Percentiles rank a stretch among this genome's conserved stretches.
Evolutionary conservation across 2,797 vertebrate genomes (phyloP).

Genomic region (Mycteria americana): DNA sequence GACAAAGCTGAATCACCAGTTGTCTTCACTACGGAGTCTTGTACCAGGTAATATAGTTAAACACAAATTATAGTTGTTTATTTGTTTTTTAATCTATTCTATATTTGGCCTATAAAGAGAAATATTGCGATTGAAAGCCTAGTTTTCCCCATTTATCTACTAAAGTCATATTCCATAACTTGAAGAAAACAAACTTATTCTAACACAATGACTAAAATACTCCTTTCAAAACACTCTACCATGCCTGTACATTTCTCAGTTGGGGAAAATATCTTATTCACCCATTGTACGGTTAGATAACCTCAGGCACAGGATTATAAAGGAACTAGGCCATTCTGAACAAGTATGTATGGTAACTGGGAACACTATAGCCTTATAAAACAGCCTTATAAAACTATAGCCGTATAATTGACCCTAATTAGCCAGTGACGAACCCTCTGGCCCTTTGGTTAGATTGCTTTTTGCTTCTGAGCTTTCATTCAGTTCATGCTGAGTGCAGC

Average conservation of each 20-base stretch:
- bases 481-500: not conserved
- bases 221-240: not conserved
- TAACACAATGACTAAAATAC: not conserved
- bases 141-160: not conserved
- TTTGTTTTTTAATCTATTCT: not conserved
- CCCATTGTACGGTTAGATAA: not conserved
- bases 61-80: not conserved
- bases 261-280: not conserved
- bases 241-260: not conserved
- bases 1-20: not conserved
- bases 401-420: not conserved
- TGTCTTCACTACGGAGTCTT: not conserved
- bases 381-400: not conserved
- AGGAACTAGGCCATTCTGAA: not conserved
- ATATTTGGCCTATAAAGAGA: not conserved
- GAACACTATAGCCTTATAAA: not conserved
- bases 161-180: not conserved
- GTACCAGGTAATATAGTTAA: not conserved
- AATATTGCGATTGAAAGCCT: not conserved
- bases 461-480: not conserved
- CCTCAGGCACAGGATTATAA: not conserved
- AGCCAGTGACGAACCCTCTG: not conserved
- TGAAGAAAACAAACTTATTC: not conserved
- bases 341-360: rapidly evolving
- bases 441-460: not conserved